A percentile compares a stretch with the other conserved stretches of the same genome.
Conservation (phyloP, 2,888 invertebrate genomes). For the Cephus spinipes region DNA sequence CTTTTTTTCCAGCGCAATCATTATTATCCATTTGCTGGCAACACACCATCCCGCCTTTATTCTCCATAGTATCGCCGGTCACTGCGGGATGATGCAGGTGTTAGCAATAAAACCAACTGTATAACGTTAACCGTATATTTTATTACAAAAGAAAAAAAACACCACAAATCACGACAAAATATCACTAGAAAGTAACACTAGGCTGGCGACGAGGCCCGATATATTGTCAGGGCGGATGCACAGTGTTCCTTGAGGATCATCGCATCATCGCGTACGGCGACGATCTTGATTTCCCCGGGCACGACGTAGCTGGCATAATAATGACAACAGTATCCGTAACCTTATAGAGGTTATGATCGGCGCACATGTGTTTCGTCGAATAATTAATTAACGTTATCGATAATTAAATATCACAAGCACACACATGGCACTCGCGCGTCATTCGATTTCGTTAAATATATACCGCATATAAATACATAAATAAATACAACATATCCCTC, state of each 20-base stretch:
- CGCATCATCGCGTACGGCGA: background rate
- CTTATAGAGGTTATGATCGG: background rate
- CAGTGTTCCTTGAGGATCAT: conserved; percentile 7
- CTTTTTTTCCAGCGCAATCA: background rate
- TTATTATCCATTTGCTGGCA: background rate
- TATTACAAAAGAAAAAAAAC: background rate
- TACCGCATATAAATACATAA: no score
- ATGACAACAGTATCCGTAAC: background rate
- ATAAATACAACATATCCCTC: background rate
- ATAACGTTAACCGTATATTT: background rate
- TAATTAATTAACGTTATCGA: background rate
- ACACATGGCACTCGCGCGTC: background rate
- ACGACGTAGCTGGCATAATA: background rate
- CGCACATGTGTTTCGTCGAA: background rate
- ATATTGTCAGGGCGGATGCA: conserved; percentile 9
- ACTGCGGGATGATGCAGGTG: background rate
- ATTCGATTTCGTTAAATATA: background rate
- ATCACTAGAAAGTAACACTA: background rate
- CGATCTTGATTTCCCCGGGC: conserved; percentile 2
- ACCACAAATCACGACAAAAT: background rate
- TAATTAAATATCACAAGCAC: background rate
- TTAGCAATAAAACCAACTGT: background rate
- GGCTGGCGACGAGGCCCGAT: background rate
- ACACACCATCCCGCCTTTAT: background rate
- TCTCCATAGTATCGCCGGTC: background rate